Conservation (phyloP, 2,888 invertebrate genomes). For the Cephonodes hylas region DNA sequence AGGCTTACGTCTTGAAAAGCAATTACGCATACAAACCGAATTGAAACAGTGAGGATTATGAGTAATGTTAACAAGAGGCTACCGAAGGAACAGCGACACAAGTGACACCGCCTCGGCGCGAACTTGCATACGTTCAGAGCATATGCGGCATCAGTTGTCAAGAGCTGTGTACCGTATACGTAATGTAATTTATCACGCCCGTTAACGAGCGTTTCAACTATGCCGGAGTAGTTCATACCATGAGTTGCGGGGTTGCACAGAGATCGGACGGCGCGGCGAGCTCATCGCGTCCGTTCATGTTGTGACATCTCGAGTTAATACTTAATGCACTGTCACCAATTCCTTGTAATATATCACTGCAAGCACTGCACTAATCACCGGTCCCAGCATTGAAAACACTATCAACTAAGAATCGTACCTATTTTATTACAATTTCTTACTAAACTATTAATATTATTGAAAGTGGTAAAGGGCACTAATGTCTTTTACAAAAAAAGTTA, state of each 20-base stretch:
- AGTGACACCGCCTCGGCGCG: no score
- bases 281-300: slow-evolving; percentile 72
- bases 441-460: neutral
- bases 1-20: no score
- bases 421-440: neutral
- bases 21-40: no score
- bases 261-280: slow-evolving; percentile 47
- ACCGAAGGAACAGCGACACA: no score
- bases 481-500: neutral
- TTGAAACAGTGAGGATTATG: no score
- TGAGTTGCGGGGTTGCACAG: slow-evolving; percentile 67
- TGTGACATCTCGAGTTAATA: slow-evolving; percentile 60
- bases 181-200: neutral
- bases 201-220: neutral
- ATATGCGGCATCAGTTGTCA: no score
- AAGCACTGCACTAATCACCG: slow-evolving; percentile 25
- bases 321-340: slow-evolving; percentile 20
- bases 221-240: slow-evolving; percentile 44
- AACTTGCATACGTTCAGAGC: no score
- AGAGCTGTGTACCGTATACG: neutral
- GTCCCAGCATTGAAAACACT: neutral
- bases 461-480: neutral
- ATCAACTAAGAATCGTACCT: neutral
- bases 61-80: no score
- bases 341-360: slow-evolving; percentile 24